phyloP scores from a whole-genome alignment of 2,113 vertebrate genomes.

The Trochalopteron elliotii region DNA sequence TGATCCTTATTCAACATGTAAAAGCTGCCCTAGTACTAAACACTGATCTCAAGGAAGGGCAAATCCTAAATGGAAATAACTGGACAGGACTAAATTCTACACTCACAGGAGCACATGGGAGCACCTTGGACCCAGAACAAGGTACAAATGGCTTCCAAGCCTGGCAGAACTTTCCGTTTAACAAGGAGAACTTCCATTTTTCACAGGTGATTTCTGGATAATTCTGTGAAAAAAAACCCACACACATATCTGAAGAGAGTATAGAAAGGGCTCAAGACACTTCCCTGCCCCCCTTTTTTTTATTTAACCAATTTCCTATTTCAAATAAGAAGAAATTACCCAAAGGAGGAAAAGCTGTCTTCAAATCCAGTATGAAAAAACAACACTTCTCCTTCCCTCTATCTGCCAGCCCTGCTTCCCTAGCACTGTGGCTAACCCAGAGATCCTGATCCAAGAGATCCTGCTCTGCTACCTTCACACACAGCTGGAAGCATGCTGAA shows the following conservation, averaged over 20 bases:
- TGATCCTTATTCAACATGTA: slow-evolving; percentile 62
- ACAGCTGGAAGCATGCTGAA: background rate
- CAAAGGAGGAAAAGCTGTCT: background rate
- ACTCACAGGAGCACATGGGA: background rate
- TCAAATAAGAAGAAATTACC: background rate
- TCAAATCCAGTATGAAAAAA: background rate
- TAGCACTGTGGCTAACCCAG: background rate
- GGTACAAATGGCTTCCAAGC: background rate
- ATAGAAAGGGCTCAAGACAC: background rate
- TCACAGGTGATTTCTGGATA: background rate
- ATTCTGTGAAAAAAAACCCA: background rate
- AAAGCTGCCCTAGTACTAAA: slow-evolving; percentile 65
- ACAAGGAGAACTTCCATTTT: background rate
- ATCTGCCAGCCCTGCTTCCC: background rate
- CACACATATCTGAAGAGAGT: background rate
- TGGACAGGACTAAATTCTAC: slow-evolving; percentile 15
- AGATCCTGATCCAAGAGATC: background rate
- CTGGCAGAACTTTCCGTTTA: background rate
- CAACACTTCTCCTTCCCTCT: background rate
- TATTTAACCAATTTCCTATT: background rate
- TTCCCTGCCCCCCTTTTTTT: background rate
- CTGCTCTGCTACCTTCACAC: background rate
- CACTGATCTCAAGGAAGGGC: slow-evolving; percentile 48
- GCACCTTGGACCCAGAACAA: background rate
- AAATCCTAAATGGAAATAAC: slow-evolving; percentile 35